Evolutionary conservation across 2,797 vertebrate species (phyloP).

Genomic region (Mastacembelus armatus): DNA sequence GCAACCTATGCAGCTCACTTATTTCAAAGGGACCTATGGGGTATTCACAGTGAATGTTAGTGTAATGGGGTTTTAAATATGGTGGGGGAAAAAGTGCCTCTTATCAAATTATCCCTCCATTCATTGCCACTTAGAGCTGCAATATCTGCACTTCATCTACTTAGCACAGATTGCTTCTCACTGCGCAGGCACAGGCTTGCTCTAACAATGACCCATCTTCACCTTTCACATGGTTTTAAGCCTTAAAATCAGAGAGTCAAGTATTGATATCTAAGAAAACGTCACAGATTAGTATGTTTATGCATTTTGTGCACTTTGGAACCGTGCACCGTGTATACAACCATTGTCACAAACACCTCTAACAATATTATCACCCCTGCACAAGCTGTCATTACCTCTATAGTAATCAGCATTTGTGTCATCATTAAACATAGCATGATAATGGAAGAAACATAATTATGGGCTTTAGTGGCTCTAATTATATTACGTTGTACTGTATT

Average conservation of each 20-base stretch:
- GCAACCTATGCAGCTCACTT: constrained; percentile 58
- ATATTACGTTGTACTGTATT: too few relatives aligned
- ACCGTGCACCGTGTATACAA: neutral
- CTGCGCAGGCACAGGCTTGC: constrained; percentile 39
- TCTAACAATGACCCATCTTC: constrained; percentile 13
- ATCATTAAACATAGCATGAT: constrained; percentile 12
- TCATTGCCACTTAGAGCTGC: constrained; percentile 70
- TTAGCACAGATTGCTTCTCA: constrained; percentile 64
- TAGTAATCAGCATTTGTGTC: constrained; percentile 17
- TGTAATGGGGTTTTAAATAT: constrained; percentile 82
- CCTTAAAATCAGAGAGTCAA: neutral
- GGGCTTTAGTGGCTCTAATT: neutral
- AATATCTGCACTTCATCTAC: constrained; percentile 69
- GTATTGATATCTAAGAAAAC: constrained; percentile 8
- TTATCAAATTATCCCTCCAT: constrained; percentile 77
- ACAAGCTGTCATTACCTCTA: neutral
- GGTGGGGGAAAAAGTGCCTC: constrained; percentile 71
- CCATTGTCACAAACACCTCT: neutral
- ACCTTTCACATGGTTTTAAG: neutral
- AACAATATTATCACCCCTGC: neutral
- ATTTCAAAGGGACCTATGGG: constrained; percentile 63
- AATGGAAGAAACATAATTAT: constrained; percentile 2
- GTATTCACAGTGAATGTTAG: constrained; percentile 62
- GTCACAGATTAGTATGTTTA: neutral
- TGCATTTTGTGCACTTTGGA: too few relatives aligned